Base-by-base conservation (phyloP, 1,140 invertebrate species). In the Eueides isabella region DNA sequence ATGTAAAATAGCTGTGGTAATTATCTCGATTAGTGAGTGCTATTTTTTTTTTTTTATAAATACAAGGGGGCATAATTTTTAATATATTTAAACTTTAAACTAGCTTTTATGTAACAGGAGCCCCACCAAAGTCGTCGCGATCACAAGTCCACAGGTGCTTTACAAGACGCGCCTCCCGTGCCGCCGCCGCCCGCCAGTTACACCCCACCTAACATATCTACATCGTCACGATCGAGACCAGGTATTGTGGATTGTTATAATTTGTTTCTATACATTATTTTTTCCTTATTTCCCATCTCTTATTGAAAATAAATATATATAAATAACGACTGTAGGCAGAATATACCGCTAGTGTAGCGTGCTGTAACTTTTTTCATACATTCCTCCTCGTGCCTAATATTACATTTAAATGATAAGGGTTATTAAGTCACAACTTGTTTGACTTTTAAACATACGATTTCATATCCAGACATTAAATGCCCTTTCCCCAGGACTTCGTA, bases 71-170 rank as follows among this genome's bases (percentile, higher is more conserved):
- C 12, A 11, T 38, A 38, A 38, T 9, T 48, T 55, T 26, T 19
- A 55, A 26, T 23, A n/a, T 4, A 9, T 9, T 26, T 23, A 19
- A 55, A 55, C 6, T 11, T 26, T 12, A 23, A 23, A 26, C 7
- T 1, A 55, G 23, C 2, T 63, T 12, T 62, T 66, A 66, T 72
- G 29, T 76, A 61, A 70, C 63, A 75, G 71, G 72, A 75, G 30
- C 19, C 55, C 16, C 69, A 44, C 4, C 64, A 67, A 44, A 64
- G 61, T n/a, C 61, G 61, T 68, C 66, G 68, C 71, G 78, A 79
- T 31, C 89, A 89, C 80, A 90, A 85, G 80, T 91, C 89, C 2
- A 88, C 86, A 16, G 84, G 88, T 0, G 86, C 87, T 2, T 66
- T 89, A 7, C 84, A 85, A 55, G 85, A 88, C 55, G 79, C 88